Conservation (phyloP, 1,140 invertebrate genomes). For the Leptinotarsa texana region DNA sequence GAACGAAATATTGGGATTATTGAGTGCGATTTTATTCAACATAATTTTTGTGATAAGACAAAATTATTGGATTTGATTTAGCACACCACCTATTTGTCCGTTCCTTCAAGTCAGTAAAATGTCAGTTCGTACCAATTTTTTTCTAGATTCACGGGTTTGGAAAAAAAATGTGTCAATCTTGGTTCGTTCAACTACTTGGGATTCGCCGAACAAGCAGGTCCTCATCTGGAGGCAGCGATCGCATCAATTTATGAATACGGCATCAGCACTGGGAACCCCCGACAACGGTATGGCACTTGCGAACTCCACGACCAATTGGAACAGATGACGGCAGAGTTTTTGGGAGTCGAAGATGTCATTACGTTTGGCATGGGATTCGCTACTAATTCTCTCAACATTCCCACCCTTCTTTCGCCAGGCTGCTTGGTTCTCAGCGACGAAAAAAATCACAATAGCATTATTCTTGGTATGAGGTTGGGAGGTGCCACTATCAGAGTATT, state of each 20-base stretch:
- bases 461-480: slow-evolving; percentile 88
- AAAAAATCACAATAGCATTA: slow-evolving; percentile 90
- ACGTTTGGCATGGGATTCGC: slow-evolving; percentile 99
- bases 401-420: slow-evolving; percentile 79
- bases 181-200: slow-evolving; percentile 94
- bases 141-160: slow-evolving; percentile 75
- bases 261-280: slow-evolving; percentile 68
- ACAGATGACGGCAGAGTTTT: slow-evolving; percentile 76
- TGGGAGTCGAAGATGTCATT: slow-evolving; percentile 91
- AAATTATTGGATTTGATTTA: too few species aligned
- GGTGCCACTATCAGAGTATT: slow-evolving; percentile 87
- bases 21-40: too few species aligned
- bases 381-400: slow-evolving; percentile 94
- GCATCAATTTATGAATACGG: slow-evolving; percentile 67
- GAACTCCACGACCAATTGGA: slow-evolving; percentile 83
- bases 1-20: too few species aligned
- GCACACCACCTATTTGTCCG: too few species aligned
- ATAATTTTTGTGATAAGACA: too few species aligned
- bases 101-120: too few species aligned
- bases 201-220: slow-evolving; percentile 77
- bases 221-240: slow-evolving; percentile 73
- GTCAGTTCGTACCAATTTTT: too few species aligned
- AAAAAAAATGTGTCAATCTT: slow-evolving; percentile 81
- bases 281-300: slow-evolving; percentile 70
- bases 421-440: slow-evolving; percentile 94